Conservation (phyloP, 2,113 vertebrate species). For the Poicephalus meyeri region DNA sequence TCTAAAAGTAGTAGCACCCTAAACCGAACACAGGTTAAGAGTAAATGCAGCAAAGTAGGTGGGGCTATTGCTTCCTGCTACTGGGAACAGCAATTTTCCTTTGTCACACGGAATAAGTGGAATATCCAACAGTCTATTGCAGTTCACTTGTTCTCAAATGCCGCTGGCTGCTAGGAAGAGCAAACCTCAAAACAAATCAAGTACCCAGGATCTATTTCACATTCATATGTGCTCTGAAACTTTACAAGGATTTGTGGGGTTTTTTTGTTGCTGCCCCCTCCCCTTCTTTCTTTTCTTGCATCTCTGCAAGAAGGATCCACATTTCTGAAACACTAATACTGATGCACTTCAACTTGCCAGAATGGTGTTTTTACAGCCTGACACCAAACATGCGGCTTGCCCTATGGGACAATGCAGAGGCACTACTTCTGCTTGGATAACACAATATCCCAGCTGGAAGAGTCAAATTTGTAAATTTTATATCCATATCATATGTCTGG, state of each 20-base stretch:
- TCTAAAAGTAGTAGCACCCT: background rate
- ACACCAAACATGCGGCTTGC: background rate
- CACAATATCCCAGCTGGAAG: background rate
- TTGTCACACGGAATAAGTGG: background rate
- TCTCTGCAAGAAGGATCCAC: background rate
- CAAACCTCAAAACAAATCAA: background rate
- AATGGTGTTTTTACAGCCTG: background rate
- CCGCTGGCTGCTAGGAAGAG: background rate
- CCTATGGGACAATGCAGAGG: background rate
- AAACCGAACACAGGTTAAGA: background rate
- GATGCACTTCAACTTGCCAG: background rate
- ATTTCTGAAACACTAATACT: background rate
- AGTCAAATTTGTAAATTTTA: background rate
- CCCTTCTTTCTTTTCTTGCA: background rate
- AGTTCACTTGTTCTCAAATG: background rate
- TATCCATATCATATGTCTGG: background rate
- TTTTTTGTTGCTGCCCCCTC: background rate
- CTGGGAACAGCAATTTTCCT: background rate
- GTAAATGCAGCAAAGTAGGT: background rate
- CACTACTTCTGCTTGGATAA: background rate
- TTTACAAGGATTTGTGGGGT: background rate
- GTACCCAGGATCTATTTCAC: background rate
- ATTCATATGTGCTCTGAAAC: background rate
- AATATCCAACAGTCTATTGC: background rate
- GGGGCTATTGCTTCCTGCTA: background rate